Evolutionary conservation across 2,113 vertebrate species (phyloP), one percentile per base, ranked within the genome.

Genomic region (Peucedramus taeniatus): DNA sequence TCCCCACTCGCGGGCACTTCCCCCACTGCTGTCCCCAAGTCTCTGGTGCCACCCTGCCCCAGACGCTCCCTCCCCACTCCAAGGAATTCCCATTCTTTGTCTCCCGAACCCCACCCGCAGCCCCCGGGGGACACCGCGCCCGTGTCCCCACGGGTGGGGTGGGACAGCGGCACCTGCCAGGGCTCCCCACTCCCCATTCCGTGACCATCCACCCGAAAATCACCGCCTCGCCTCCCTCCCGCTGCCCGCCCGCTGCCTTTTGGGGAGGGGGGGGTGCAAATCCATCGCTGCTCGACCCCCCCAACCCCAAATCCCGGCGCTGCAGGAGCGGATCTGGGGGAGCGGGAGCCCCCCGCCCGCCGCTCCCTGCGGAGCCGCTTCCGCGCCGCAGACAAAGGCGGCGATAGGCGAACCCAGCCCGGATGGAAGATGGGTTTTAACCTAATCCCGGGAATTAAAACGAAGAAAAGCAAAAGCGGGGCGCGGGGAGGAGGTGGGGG

Each of bases 301-400:
- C 44, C 1, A 15, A 15, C 8, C 61, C 71, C 77, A 28, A 69
- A 75, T 20, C 77, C 76, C 31, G 1, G 47, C 75, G 39, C 35
- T 3, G 8, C 45, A 8, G 79, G 2, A 42, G n/a, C 2, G 4
- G 30, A 9, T 28, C 24, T 4, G 45, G 84, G 80, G 56, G 37
- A 53, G 35, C 28, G 0, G 2, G 4, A 87, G 21, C 60, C 78
- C 66, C 82, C 71, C 90, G 9, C 49, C 60, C 50, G 85, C 94
- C 59, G 83, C 94, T 88, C 88, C 94, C 94, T 35, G 64, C 35
- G 7, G 88, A 88, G 86, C 93, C 33, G 28, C 69, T 79, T n/a
- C 74, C 39, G 12, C 6, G 76, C 54, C 4, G 57, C 78, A 94
- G 91, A 95, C 94, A 95, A 95, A 95, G 91, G 76, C 13, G 68